Percentiles rank a stretch among this genome's conserved stretches.
Conservation (phyloP, 92 coral and sea anemone genomes). For the Parazoanthus darwini region DNA sequence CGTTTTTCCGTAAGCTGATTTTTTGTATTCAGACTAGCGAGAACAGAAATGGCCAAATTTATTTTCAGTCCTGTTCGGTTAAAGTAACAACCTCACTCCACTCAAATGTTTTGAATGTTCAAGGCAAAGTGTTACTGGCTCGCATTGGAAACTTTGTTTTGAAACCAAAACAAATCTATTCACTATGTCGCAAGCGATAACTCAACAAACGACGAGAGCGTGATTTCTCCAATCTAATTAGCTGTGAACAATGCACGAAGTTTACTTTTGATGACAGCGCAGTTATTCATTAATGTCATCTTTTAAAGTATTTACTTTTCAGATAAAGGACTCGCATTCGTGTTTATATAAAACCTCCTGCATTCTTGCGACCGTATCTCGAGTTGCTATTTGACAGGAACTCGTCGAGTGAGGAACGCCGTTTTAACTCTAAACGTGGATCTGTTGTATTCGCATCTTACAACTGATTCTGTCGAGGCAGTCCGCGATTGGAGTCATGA, state of each 20-base stretch:
- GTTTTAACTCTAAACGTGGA: background rate
- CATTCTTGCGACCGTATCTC: background rate
- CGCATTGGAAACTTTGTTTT: background rate
- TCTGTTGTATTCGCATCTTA: background rate
- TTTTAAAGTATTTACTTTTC: slow-evolving; percentile 19
- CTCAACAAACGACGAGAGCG: background rate
- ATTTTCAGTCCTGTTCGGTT: too few relatives aligned
- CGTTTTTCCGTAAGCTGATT: too few relatives aligned
- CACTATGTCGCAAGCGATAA: background rate
- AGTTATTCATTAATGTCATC: slow-evolving; percentile 31
- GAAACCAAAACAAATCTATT: background rate
- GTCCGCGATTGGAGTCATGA: background rate
- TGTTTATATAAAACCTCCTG: background rate
- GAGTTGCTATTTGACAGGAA: background rate
- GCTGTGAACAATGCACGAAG: background rate
- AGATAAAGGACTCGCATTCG: background rate
- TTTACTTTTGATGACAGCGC: slow-evolving; percentile 9
- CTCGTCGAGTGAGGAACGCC: background rate
- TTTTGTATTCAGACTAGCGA: background rate
- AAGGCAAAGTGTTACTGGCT: background rate
- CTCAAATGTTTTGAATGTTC: background rate
- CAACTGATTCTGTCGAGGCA: background rate
- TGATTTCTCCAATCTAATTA: background rate
- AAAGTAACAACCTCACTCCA: background rate
- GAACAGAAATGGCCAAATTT: background rate